These are phyloP conservation scores for Lobophora halterata DNA, from an alignment of 2,888 invertebrate species.

Conservation along the genomic window DNA sequence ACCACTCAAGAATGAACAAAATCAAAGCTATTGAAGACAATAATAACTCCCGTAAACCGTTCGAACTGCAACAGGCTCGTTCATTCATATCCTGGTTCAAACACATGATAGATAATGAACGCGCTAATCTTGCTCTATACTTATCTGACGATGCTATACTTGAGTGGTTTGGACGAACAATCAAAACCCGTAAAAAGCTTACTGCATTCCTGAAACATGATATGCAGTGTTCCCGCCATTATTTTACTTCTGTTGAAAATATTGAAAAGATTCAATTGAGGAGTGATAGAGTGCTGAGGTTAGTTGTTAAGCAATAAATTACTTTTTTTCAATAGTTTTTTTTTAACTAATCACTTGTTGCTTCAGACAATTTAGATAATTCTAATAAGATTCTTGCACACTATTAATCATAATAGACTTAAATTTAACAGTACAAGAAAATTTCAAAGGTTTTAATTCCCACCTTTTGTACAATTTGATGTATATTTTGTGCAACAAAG, in stretches of 20 bases:
- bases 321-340: too few species aligned
- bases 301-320: too few species aligned
- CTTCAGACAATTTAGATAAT: too few species aligned
- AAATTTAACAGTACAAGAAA: conserved; percentile 1
- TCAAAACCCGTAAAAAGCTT: conserved; percentile 81
- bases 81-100: conserved; percentile 72
- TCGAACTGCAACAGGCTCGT: conserved; percentile 56
- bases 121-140: conserved; percentile 68
- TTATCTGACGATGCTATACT: conserved; percentile 76
- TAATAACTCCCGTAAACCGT: conserved; percentile 45
- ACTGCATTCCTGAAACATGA: conserved; percentile 77
- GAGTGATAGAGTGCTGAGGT: conserved; percentile 53
- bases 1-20: conserved; percentile 38
- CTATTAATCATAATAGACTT: too few species aligned
- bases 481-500: too few species aligned
- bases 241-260: conserved; percentile 67
- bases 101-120: conserved; percentile 72
- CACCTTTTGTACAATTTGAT: too few species aligned
- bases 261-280: conserved; percentile 59
- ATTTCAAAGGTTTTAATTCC: too few species aligned
- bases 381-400: too few species aligned
- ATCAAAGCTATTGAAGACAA: conserved; percentile 38
- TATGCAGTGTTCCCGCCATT: conserved; percentile 75
- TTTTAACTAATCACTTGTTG: too few species aligned
- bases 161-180: conserved; percentile 84